phyloP scores from a whole-genome alignment of 1,140 invertebrate species.

The Ceratosolen fusciceps region DNA sequence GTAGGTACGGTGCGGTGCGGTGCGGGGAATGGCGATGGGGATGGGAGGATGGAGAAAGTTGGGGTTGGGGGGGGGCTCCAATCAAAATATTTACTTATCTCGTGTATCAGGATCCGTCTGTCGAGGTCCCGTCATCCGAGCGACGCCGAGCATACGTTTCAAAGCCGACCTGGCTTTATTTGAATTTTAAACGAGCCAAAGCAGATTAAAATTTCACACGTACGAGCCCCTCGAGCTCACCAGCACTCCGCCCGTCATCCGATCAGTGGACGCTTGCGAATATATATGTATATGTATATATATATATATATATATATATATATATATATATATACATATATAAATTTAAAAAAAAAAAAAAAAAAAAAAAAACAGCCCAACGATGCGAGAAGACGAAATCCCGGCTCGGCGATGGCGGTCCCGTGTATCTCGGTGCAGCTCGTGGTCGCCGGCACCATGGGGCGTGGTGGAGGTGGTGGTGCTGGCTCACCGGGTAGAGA shows the following conservation, averaged over 20 bases:
- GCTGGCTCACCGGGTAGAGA: neutral
- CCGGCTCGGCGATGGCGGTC: neutral
- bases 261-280: slow-evolving; percentile 8
- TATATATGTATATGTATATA: no score
- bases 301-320: no score
- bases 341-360: neutral
- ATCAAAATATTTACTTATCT: slow-evolving; percentile 41
- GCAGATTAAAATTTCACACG: slow-evolving; percentile 51
- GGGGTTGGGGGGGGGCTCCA: no score
- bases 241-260: neutral
- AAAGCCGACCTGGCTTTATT: slow-evolving; percentile 32
- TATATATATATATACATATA: no score
- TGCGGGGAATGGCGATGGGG: no score
- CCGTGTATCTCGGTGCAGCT: neutral
- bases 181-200: slow-evolving; percentile 50
- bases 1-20: no score
- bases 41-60: no score
- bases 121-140: slow-evolving; percentile 20
- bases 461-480: neutral
- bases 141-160: neutral
- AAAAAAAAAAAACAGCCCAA: slow-evolving; percentile 11
- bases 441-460: neutral
- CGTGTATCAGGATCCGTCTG: neutral
- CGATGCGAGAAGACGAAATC: neutral
- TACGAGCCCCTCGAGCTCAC: slow-evolving; percentile 8